A percentile compares a stretch with the other conserved stretches of the same genome.
phyloP scores from a whole-genome alignment of 2,113 vertebrate genomes.

The Pelusios castaneus region DNA sequence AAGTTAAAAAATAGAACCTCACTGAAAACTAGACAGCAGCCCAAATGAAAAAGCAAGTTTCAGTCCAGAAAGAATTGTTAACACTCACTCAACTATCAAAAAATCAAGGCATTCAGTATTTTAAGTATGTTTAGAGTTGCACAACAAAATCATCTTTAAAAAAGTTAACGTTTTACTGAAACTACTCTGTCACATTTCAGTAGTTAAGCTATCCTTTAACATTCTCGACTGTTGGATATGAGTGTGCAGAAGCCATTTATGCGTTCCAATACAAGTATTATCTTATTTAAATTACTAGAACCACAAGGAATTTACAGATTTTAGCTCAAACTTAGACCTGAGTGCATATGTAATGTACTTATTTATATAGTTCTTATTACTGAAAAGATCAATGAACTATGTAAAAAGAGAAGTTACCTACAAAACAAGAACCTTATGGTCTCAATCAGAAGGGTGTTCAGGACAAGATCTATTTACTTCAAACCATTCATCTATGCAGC shows the following conservation, averaged over 20 bases:
- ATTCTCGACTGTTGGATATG: not conserved
- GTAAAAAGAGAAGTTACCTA: conserved; percentile 72
- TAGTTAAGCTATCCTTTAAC: not conserved
- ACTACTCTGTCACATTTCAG: not conserved
- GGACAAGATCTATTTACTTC: conserved; percentile 97
- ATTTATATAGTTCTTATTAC: not conserved
- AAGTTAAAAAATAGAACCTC: not conserved
- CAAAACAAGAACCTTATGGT: conserved; percentile 66
- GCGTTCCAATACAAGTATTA: not conserved
- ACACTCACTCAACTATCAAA: not conserved
- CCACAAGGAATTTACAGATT: not conserved
- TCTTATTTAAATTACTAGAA: not conserved
- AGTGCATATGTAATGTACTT: not conserved
- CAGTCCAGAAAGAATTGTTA: not conserved
- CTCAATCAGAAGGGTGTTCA: conserved; percentile 95
- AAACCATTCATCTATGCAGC: conserved; percentile 98
- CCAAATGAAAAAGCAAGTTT: not conserved
- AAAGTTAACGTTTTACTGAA: not conserved
- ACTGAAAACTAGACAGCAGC: not conserved
- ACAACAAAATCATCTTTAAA: not conserved
- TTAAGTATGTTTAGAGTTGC: conserved; percentile 10
- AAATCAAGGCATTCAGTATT: not conserved
- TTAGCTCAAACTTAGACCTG: not conserved
- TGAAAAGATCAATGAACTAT: not conserved
- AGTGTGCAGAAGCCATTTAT: not conserved